phyloP scores from a whole-genome alignment of 2,888 invertebrate species.

The Leptarthrus brevirostris region DNA sequence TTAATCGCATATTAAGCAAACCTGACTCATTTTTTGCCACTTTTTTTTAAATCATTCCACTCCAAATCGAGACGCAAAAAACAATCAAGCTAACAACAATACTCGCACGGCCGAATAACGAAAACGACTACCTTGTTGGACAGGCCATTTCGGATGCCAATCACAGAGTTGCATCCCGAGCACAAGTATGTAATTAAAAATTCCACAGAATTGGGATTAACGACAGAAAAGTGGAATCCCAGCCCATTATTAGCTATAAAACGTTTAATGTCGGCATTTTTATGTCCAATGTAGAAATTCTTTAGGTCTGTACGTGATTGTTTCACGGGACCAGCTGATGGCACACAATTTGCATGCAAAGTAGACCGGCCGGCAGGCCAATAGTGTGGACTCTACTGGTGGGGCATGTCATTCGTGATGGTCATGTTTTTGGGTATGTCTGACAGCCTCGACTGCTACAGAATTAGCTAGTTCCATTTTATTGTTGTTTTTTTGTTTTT shows the following conservation, averaged over 20 bases:
- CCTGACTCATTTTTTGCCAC: slow-evolving; percentile 2
- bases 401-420: not conserved
- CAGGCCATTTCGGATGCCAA: not conserved
- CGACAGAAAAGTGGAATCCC: not conserved
- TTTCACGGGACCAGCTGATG: slow-evolving; percentile 21
- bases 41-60: not conserved
- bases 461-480: slow-evolving; percentile 13
- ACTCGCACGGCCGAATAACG: not conserved
- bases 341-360: slow-evolving; percentile 28
- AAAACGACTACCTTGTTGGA: too few species aligned
- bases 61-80: not conserved
- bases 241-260: slow-evolving; percentile 29
- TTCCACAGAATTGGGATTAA: not conserved
- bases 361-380: not conserved
- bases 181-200: not conserved
- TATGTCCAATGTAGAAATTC: not conserved
- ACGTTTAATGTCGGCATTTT: slow-evolving; percentile 23
- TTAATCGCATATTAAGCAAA: slow-evolving; percentile 18
- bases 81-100: not conserved
- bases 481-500: slow-evolving; percentile 2
- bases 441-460: not conserved
- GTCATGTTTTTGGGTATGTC: slow-evolving; percentile 20
- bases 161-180: not conserved
- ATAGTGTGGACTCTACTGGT: too few species aligned
- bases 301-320: slow-evolving; percentile 10